Percentiles rank a stretch among this genome's conserved stretches.
These are phyloP conservation scores for Mus spicilegus DNA, from an alignment of 2,113 vertebrate species.

Conservation along the genomic window DNA sequence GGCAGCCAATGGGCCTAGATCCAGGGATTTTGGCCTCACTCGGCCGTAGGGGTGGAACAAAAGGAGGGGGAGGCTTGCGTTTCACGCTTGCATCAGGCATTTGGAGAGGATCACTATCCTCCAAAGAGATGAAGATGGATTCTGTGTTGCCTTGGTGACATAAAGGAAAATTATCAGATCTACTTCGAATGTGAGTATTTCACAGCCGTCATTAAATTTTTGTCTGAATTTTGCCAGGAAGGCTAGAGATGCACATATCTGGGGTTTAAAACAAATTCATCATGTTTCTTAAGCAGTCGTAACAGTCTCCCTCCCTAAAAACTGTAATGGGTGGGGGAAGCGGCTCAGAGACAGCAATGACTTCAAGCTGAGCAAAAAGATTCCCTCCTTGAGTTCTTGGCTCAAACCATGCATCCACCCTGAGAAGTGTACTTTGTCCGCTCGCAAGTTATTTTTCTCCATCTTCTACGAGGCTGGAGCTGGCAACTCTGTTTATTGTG, in stretches of 20 bases:
- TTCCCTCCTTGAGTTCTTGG: constrained; percentile 14
- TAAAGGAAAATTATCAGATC: constrained; percentile 47
- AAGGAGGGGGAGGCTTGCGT: neutral
- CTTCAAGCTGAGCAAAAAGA: constrained; percentile 52
- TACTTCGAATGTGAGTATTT: constrained; percentile 41
- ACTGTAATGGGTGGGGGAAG: neutral
- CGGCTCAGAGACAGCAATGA: neutral
- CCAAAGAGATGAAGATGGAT: constrained; percentile 52
- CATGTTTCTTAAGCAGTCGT: constrained; percentile 16
- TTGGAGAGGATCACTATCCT: constrained; percentile 49
- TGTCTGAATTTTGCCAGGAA: constrained; percentile 18
- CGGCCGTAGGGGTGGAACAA: neutral
- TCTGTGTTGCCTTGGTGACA: constrained; percentile 31
- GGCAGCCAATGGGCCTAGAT: constrained; percentile 24
- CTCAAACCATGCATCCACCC: neutral
- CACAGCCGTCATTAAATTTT: constrained; percentile 50
- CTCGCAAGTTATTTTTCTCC: constrained; percentile 42
- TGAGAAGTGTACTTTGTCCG: constrained; percentile 54
- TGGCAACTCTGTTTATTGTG: constrained; percentile 66
- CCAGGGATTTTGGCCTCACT: neutral
- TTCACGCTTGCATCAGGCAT: constrained; percentile 36
- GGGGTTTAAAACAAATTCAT: constrained; percentile 40
- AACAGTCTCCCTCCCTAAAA: neutral
- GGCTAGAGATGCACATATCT: neutral
- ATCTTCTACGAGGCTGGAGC: neutral